Percentiles rank a stretch among this genome's conserved stretches.
Conservation (phyloP, 2,113 vertebrate species). For the Bagarius yarrelli region DNA sequence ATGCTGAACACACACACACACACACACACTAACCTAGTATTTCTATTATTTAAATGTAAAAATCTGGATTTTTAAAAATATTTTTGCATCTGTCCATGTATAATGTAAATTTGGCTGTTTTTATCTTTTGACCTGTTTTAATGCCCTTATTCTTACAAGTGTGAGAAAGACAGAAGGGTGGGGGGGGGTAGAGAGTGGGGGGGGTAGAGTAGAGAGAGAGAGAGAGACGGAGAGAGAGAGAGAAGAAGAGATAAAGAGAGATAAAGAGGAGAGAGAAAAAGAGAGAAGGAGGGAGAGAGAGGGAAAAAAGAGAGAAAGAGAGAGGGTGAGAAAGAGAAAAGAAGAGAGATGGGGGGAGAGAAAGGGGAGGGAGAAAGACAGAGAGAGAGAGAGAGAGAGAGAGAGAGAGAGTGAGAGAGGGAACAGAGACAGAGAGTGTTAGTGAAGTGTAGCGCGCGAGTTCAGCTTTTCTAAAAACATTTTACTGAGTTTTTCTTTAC, state of each 20-base stretch:
- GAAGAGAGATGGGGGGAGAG: too few species aligned
- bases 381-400: conserved; percentile 14
- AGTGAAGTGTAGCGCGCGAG: not conserved
- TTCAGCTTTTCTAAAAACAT: not conserved
- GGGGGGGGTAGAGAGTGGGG: too few species aligned
- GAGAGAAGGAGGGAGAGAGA: not conserved
- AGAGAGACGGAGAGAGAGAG: too few species aligned
- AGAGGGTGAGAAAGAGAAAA: not conserved
- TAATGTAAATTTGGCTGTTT: not conserved
- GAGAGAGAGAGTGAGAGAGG: not conserved
- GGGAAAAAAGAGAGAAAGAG: not conserved
- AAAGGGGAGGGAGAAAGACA: too few species aligned
- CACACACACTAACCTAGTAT: not conserved
- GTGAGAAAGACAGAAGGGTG: too few species aligned
- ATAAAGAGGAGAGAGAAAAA: too few species aligned
- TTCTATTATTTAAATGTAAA: not conserved
- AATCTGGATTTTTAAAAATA: not conserved
- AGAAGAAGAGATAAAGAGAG: too few species aligned
- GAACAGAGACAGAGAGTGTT: not conserved
- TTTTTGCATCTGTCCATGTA: not conserved
- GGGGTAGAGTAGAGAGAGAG: too few species aligned
- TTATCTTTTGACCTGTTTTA: too few species aligned
- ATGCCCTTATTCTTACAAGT: too few species aligned
- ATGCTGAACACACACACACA: conserved; percentile 53
- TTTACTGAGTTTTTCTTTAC: not conserved